Conservation (phyloP, 2,113 vertebrate species). For the Cromileptes altivelis region DNA sequence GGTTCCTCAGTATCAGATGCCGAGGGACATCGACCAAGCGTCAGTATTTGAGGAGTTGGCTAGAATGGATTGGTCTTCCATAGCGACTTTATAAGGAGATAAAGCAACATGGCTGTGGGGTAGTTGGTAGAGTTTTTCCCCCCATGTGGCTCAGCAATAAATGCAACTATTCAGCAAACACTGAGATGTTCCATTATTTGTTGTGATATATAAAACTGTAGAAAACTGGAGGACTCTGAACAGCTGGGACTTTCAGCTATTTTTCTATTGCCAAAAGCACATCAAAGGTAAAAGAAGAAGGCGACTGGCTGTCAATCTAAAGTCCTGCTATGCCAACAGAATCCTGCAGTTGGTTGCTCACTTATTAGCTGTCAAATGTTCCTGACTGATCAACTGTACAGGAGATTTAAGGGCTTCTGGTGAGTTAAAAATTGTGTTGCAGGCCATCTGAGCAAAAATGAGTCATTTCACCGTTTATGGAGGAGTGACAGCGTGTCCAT, state of each 20-base stretch:
- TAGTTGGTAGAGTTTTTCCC: too few relatives aligned
- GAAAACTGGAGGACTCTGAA: background rate
- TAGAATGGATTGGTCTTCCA: too few relatives aligned
- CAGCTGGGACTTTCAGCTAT: background rate
- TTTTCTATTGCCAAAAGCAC: background rate
- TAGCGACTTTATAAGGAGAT: background rate
- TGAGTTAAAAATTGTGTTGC: background rate
- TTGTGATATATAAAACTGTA: background rate
- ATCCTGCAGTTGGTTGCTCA: background rate
- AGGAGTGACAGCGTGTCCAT: conserved; percentile 3
- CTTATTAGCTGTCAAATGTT: background rate
- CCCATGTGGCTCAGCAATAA: too few relatives aligned
- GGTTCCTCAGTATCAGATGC: too few relatives aligned
- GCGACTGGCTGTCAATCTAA: background rate
- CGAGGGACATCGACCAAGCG: too few relatives aligned
- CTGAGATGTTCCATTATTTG: background rate
- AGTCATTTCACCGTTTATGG: background rate
- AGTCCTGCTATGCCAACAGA: background rate
- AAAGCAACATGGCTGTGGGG: too few relatives aligned
- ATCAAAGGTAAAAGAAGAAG: background rate
- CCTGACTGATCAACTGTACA: background rate
- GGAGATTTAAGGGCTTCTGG: background rate
- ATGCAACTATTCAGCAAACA: background rate
- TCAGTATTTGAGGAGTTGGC: too few relatives aligned
- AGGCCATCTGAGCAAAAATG: background rate